Evolutionary conservation across 2,113 vertebrate genomes (phyloP).

Genomic region (Chaetorhynchus papuensis): DNA sequence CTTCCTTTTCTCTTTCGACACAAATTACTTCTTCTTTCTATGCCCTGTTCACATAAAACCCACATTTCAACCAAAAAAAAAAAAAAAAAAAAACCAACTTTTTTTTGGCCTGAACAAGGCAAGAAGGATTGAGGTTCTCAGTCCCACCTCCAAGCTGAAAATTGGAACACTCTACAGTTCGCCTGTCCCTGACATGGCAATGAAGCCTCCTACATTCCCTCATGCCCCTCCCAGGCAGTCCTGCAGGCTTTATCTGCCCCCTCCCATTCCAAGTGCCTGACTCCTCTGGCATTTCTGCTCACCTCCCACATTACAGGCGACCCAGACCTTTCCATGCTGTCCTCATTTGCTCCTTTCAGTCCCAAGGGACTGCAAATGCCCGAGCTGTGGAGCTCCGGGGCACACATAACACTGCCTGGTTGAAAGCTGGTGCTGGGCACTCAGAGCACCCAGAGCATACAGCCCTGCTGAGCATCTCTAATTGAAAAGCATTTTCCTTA

Average conservation of each 20-base stretch:
- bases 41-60: not conserved
- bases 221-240: not conserved
- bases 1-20: not conserved
- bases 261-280: slow-evolving; percentile 46
- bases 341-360: not conserved
- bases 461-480: not conserved
- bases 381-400: not conserved
- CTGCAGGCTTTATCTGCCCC: not conserved
- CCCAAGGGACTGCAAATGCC: not conserved
- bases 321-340: not conserved
- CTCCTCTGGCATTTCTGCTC: slow-evolving; percentile 37
- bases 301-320: not conserved
- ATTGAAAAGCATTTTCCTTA: not conserved
- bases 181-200: not conserved
- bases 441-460: not conserved
- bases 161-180: not conserved
- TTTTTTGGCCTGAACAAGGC: not conserved
- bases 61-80: not conserved
- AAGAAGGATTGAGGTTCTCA: not conserved
- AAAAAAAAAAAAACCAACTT: not conserved
- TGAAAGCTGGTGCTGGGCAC: not conserved
- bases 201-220: not conserved
- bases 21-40: not conserved
- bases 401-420: accelerated
- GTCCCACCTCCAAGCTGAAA: not conserved